Evolutionary conservation across 2,797 vertebrate species (phyloP).

Genomic region (Rhynchotus rufescens): DNA sequence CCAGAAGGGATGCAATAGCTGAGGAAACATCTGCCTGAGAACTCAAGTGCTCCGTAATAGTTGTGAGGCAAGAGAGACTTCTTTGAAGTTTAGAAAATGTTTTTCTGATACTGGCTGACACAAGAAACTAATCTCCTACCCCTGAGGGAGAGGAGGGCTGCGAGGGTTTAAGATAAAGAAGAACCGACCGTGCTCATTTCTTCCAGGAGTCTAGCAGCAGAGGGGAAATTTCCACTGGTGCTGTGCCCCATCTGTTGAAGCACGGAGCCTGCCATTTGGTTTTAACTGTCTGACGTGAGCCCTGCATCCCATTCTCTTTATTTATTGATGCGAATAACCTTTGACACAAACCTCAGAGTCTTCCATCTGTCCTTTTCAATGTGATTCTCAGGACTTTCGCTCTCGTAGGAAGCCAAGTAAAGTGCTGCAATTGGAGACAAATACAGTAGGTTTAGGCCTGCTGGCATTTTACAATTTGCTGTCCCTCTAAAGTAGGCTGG

Average conservation of each 20-base stretch:
- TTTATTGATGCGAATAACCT: background rate
- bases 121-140: background rate
- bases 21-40: background rate
- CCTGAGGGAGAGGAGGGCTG: background rate
- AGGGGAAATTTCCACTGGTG: background rate
- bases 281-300: background rate
- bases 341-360: conserved; percentile 88
- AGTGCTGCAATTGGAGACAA: conserved; percentile 83
- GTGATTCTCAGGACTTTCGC: conserved; percentile 94
- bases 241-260: conserved; percentile 36
- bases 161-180: background rate
- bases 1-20: background rate
- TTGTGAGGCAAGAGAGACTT: background rate
- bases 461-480: background rate
- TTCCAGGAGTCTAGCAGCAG: background rate
- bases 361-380: conserved; percentile 97
- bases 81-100: background rate
- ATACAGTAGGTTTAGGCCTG: background rate
- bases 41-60: background rate
- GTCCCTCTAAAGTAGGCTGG: background rate
- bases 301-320: background rate
- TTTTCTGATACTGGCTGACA: background rate
- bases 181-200: background rate
- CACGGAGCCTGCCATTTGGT: background rate
- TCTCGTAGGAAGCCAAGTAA: conserved; percentile 94